Conservation (phyloP, 1,140 invertebrate genomes). For the Panonychus citri region DNA sequence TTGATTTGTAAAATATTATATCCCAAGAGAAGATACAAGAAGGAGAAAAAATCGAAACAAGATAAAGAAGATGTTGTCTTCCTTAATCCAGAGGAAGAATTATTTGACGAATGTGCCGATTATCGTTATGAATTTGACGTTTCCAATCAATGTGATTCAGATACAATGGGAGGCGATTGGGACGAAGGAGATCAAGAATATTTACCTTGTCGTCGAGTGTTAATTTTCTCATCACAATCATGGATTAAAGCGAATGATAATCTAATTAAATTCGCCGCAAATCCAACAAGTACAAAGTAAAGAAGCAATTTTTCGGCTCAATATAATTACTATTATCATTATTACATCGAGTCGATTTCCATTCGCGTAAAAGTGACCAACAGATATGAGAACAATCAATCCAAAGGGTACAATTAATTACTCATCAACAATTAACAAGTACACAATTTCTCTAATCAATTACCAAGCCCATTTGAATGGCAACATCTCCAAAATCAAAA, state of each 20-base stretch:
- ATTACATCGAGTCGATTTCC: too few relatives aligned
- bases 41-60: not conserved
- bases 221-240: not conserved
- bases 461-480: too few relatives aligned
- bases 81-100: slow-evolving; percentile 1
- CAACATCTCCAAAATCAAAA: too few relatives aligned
- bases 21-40: not conserved
- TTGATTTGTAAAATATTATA: not conserved
- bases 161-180: not conserved
- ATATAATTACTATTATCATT: too few relatives aligned
- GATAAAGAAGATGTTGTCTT: not conserved
- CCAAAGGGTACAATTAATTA: too few relatives aligned
- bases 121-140: not conserved
- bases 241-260: not conserved
- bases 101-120: not conserved
- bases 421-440: too few relatives aligned
- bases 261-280: not conserved
- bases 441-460: too few relatives aligned
- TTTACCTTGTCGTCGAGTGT: not conserved
- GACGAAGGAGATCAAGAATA: not conserved
- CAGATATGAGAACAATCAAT: too few relatives aligned
- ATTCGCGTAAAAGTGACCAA: too few relatives aligned
- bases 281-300: too few relatives aligned
- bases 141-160: not conserved
- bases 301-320: too few relatives aligned